Evolutionary conservation across 2,113 vertebrate genomes (phyloP).

Genomic region (Bos indicus): DNA sequence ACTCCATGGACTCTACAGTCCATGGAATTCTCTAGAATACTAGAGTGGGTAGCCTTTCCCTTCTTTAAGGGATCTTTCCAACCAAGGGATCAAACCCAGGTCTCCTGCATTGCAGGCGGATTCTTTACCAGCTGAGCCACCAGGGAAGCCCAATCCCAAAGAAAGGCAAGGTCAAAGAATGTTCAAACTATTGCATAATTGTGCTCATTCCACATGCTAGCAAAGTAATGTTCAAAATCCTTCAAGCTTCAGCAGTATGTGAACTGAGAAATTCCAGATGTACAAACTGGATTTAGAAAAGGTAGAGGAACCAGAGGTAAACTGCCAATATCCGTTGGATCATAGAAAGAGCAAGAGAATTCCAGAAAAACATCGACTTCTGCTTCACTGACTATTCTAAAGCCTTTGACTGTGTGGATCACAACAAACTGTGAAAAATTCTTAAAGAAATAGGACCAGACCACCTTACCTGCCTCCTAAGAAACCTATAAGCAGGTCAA

Average conservation of each 20-base stretch:
- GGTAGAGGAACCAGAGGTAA: too few relatives aligned
- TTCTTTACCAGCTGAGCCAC: background rate
- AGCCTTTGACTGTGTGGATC: background rate
- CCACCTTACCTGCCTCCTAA: background rate
- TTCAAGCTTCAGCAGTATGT: background rate
- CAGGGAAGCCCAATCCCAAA: background rate
- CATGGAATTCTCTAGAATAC: background rate
- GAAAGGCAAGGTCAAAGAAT: background rate
- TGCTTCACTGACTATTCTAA: background rate
- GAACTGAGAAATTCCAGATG: background rate
- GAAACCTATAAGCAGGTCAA: background rate
- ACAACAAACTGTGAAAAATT: background rate
- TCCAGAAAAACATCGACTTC: background rate
- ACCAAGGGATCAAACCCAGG: background rate
- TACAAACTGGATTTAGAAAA: background rate
- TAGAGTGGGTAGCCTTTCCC: background rate
- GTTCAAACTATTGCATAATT: background rate
- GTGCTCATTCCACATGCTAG: background rate
- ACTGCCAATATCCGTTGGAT: too few relatives aligned
- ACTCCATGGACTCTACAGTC: background rate
- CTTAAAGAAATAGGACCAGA: background rate
- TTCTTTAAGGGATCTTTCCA: background rate
- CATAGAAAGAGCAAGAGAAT: background rate
- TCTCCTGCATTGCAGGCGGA: background rate
- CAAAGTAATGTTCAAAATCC: background rate